Percentiles rank a stretch among this genome's conserved stretches.
Conservation (phyloP, 1,140 invertebrate species). For the Archegozetes longisetosus region DNA sequence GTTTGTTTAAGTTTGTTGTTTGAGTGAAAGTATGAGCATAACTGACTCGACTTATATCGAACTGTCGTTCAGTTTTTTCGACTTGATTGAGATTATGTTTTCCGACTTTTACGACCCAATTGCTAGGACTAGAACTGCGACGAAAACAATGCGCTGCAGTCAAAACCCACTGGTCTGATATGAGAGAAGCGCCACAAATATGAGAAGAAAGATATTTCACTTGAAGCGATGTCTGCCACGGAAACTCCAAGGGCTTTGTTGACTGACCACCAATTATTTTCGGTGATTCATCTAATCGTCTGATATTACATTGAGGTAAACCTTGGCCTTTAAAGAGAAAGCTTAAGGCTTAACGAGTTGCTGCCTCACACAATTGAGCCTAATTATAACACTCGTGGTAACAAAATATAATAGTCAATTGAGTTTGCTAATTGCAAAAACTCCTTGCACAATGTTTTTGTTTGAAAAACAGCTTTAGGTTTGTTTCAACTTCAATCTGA, state of each 20-base stretch:
- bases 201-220: slow-evolving; percentile 38
- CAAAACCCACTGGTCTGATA: slow-evolving; percentile 63
- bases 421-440: no score
- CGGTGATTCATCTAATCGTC: background rate
- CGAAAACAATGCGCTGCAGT: slow-evolving; percentile 78
- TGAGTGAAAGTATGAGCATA: background rate
- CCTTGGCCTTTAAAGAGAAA: no score
- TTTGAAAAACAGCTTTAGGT: no score
- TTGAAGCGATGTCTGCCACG: slow-evolving; percentile 43
- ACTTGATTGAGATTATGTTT: background rate
- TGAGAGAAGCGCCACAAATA: slow-evolving; percentile 75
- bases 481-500: no score
- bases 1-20: background rate
- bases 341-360: no score
- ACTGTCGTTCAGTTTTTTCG: background rate
- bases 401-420: no score
- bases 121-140: slow-evolving; percentile 31
- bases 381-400: no score
- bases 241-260: slow-evolving; percentile 57
- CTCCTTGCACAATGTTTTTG: no score
- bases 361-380: no score
- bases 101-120: slow-evolving; percentile 6
- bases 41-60: slow-evolving; percentile 1
- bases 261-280: slow-evolving; percentile 42
- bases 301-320: background rate